Evolutionary conservation across 2,797 vertebrate species (phyloP).

Genomic region (Chiloscyllium punctatum): DNA sequence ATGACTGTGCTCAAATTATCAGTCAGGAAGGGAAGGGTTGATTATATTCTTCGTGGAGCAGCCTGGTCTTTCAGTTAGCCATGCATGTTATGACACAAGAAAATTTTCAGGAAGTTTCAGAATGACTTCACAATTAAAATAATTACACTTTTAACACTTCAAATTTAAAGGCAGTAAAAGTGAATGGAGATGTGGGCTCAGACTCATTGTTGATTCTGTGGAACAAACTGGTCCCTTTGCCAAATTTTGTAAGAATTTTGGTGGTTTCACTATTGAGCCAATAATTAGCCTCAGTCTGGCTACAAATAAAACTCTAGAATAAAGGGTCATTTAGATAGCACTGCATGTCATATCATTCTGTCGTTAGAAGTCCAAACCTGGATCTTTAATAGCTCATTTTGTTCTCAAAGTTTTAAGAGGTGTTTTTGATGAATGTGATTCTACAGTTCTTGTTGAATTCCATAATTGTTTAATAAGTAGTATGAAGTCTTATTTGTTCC

Average conservation of each 20-base stretch:
- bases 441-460: neutral
- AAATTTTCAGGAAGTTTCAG: neutral
- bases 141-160: neutral
- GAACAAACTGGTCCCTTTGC: neutral
- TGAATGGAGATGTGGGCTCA: neutral
- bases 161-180: neutral
- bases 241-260: neutral
- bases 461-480: neutral
- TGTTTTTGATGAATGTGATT: slow-evolving; percentile 12
- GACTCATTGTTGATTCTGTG: neutral
- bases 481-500: neutral
- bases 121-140: neutral
- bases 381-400: neutral
- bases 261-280: neutral
- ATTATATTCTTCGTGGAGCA: neutral
- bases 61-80: neutral
- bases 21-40: neutral
- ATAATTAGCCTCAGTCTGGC: neutral
- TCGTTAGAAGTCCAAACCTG: neutral
- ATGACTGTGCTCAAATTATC: neutral
- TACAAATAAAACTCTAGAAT: neutral
- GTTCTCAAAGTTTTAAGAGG: neutral
- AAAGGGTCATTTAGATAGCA: neutral
- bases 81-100: neutral
- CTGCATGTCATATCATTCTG: neutral